A percentile compares a stretch with the other conserved stretches of the same genome.
These are phyloP conservation scores for Strigops habroptila DNA, from an alignment of 2,113 vertebrate genomes.

Conservation along the genomic window DNA sequence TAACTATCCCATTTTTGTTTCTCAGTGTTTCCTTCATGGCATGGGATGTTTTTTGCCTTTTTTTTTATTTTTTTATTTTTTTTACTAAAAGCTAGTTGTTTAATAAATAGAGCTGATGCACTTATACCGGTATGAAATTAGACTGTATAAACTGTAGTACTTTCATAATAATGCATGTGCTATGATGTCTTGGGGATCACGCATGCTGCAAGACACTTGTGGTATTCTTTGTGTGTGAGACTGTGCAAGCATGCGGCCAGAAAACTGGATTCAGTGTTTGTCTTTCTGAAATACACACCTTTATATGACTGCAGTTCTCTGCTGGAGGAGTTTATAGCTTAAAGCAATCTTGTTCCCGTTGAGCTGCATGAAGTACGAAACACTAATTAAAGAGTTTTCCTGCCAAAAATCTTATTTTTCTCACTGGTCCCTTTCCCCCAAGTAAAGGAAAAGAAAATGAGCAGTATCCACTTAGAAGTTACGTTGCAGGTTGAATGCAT, in stretches of 20 bases:
- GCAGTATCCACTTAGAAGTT: slow-evolving; percentile 5
- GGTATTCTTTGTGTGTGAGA: slow-evolving; percentile 30
- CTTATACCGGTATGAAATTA: background rate
- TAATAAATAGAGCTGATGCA: slow-evolving; percentile 16
- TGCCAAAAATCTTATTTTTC: slow-evolving; percentile 1
- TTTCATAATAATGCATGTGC: slow-evolving; percentile 43
- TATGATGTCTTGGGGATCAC: slow-evolving; percentile 21
- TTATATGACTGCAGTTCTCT: slow-evolving; percentile 31
- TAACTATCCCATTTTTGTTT: slow-evolving; percentile 95
- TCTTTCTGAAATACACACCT: slow-evolving; percentile 41
- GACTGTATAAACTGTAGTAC: background rate
- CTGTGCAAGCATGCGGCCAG: slow-evolving; percentile 37
- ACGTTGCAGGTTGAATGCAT: slow-evolving; percentile 39
- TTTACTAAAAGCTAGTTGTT: slow-evolving; percentile 64
- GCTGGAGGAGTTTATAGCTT: slow-evolving; percentile 42
- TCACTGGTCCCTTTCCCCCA: slow-evolving; percentile 56
- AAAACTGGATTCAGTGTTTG: slow-evolving; percentile 1
- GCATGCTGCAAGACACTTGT: slow-evolving; percentile 56
- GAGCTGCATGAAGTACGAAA: slow-evolving; percentile 50
- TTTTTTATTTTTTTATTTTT: background rate
- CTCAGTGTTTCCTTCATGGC: slow-evolving; percentile 78
- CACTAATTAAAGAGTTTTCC: slow-evolving; percentile 13
- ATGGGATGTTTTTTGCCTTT: slow-evolving; percentile 70
- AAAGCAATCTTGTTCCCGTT: background rate
- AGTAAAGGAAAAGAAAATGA: slow-evolving; percentile 41